phyloP scores from a whole-genome alignment of 2,797 vertebrate genomes.

The Cyprinodon diabolis region DNA sequence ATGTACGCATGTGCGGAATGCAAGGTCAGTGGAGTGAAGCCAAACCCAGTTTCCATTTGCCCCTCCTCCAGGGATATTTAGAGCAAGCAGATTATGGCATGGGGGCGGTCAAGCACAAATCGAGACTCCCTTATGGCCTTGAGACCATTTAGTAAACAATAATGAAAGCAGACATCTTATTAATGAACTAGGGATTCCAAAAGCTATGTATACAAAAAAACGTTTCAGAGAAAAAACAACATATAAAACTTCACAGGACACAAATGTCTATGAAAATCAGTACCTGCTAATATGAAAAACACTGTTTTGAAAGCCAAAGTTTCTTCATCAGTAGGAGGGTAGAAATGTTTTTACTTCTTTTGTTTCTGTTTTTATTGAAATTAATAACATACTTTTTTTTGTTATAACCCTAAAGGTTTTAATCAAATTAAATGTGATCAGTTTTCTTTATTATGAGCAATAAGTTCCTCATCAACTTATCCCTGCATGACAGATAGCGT shows the following conservation, averaged over 20 bases:
- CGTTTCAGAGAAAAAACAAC: neutral
- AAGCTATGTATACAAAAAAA: conserved; percentile 20
- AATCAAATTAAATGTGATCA: too few relatives aligned
- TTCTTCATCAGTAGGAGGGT: neutral
- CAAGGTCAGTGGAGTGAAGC: conserved; percentile 58
- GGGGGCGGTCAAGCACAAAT: conserved; percentile 20
- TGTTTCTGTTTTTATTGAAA: neutral
- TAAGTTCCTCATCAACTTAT: neutral
- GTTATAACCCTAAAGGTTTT: too few relatives aligned
- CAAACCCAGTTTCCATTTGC: conserved; percentile 56
- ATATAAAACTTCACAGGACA: neutral
- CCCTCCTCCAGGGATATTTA: conserved; percentile 70
- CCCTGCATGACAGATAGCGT: neutral
- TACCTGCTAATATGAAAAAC: neutral
- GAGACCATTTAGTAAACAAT: conserved; percentile 45
- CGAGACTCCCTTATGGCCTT: conserved; percentile 49
- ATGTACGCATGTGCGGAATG: conserved; percentile 27
- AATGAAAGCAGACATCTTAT: conserved; percentile 22
- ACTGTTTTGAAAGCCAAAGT: neutral
- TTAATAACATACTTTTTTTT: neutral
- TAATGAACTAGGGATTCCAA: conserved; percentile 22
- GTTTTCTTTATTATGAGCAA: too few relatives aligned
- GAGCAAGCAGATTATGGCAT: conserved; percentile 65
- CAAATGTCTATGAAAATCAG: neutral
- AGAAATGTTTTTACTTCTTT: neutral